Evolutionary conservation across 1,140 invertebrate genomes (phyloP).

Genomic region (Neodiprion fabricii): DNA sequence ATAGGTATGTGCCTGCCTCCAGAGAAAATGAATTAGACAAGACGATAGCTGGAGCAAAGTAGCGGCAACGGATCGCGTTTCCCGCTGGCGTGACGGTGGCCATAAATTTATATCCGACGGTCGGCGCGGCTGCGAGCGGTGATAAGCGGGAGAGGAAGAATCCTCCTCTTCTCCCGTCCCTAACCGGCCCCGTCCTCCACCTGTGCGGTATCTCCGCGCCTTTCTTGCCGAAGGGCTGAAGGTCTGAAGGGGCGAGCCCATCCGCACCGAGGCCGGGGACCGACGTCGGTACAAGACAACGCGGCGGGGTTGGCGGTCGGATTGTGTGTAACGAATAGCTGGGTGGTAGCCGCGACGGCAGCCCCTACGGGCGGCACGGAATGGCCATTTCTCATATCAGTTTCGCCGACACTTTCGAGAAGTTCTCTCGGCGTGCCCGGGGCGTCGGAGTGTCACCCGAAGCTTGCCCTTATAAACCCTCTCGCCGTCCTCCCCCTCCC

Average conservation of each 20-base stretch:
- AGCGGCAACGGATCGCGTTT: neutral
- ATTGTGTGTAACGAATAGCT: constrained; percentile 48
- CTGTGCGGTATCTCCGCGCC: constrained; percentile 20
- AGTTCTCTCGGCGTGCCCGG: constrained; percentile 47
- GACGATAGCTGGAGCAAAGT: neutral
- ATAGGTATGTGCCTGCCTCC: too few relatives aligned
- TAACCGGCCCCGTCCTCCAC: constrained; percentile 22
- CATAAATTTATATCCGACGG: constrained; percentile 62
- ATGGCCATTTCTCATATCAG: constrained; percentile 61
- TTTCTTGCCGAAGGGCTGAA: constrained; percentile 1
- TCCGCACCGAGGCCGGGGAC: neutral
- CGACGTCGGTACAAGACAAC: neutral
- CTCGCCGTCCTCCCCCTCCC: neutral
- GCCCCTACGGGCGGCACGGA: constrained; percentile 58
- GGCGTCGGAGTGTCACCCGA: constrained; percentile 53
- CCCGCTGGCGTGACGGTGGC: constrained; percentile 47
- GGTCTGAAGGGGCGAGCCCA: neutral
- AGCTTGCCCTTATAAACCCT: constrained; percentile 39
- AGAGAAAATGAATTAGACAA: too few relatives aligned
- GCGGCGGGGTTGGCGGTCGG: constrained; percentile 10
- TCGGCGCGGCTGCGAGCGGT: constrained; percentile 53
- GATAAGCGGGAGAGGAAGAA: constrained; percentile 52
- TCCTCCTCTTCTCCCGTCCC: constrained; percentile 14
- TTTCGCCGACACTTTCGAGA: constrained; percentile 60
- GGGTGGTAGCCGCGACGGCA: constrained; percentile 39